Evolutionary conservation across 2,797 vertebrate species (phyloP).

Genomic region (Oreonectes daqikongensis): DNA sequence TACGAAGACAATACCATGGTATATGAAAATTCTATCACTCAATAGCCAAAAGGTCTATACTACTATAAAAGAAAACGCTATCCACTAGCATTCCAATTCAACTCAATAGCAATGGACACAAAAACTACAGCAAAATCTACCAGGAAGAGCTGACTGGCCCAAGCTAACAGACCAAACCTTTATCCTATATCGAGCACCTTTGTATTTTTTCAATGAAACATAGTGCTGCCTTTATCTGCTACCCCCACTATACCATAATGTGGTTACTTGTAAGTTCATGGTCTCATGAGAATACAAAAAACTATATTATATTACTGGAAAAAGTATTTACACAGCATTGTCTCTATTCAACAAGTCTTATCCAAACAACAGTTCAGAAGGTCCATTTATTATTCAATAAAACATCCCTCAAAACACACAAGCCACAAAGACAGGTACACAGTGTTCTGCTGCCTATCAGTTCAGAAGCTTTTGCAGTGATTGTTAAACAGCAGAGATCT

Average conservation of each 20-base stretch:
- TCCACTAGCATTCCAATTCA: no score
- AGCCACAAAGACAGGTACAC: not conserved
- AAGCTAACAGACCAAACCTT: not conserved
- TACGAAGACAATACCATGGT: no score
- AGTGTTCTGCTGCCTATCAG: not conserved
- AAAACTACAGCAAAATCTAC: no score
- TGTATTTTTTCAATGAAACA: no score
- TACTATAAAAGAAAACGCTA: no score
- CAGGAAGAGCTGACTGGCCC: no score
- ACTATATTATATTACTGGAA: not conserved
- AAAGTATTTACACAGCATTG: not conserved
- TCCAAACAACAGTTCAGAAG: not conserved
- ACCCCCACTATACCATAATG: not conserved
- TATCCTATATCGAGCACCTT: not conserved
- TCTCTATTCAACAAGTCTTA: not conserved
- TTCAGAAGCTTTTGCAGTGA: not conserved
- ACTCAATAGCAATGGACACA: no score
- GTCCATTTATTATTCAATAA: not conserved
- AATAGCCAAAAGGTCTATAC: no score
- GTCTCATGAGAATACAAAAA: not conserved
- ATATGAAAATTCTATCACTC: no score
- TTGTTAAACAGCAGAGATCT: constrained; percentile 17
- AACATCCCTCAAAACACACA: not conserved
- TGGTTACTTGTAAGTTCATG: not conserved
- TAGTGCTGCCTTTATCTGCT: not conserved